Base-by-base conservation (phyloP, 2,797 vertebrate species). In the Micrastur ruficollis region DNA sequence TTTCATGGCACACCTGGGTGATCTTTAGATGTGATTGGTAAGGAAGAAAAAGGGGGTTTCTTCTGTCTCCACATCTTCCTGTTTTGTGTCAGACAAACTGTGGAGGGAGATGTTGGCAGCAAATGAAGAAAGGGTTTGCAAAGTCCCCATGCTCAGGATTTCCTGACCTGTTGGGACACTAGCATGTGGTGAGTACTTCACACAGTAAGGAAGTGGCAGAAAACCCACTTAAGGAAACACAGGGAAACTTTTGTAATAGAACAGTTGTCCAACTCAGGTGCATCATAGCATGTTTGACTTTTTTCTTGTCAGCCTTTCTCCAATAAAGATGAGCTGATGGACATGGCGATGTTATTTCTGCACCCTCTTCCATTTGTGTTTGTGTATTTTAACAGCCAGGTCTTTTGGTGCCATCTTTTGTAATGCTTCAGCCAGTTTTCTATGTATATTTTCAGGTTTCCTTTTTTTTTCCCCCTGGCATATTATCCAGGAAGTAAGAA, bases 401-500 rank as follows among this genome's bases (percentile, higher is more conserved):
- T 42, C 25, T 83, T 92, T 93, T 75, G 40, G 55, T 94, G 66
- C 32, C 82, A 42, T 62, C 49, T 81, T 74, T 81, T 70, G 47
- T 62, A 85, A 85, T 63, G 55, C 72, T 90, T 86, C 94, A 87
- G 58, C 58, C 86, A 67, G 8, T 65, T 83, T 59, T 66, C 63
- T 92, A 5, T 72, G 93, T 86, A 46, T 58, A 70, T 82, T 95
- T 89, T 94, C 29, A 71, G 26, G 25, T 11, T 42, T 4, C 14
- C 17, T 76, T 74, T 44, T 11, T 31, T 12, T 23, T 26, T 26
- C 32, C 2, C 6, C 26, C 76, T 88, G 74, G n/a, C 56, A 71
- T 73, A 62, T 92, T 59, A 89, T 79, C 31, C 78, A 80, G 68
- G 68, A 83, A 95, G 67, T 73, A 89, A 96, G 72, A 83, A 87